Conservation (phyloP, 1,140 invertebrate species). For the Marisa cornuarietis region DNA sequence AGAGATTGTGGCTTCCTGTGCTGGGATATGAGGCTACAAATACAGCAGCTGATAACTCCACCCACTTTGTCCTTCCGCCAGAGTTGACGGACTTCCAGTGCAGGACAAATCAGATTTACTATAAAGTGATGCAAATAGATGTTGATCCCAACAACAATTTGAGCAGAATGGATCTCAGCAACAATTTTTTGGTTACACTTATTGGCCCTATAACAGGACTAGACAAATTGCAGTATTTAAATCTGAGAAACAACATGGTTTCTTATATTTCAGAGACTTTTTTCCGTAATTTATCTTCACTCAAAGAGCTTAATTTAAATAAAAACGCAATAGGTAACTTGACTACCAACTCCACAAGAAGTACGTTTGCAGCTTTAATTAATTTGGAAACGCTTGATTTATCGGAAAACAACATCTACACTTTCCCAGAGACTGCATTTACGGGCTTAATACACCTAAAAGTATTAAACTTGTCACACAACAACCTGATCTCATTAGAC, state of each 20-base stretch:
- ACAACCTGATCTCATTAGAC: slow-evolving; percentile 21
- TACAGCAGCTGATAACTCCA: no score
- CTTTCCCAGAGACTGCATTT: slow-evolving; percentile 18
- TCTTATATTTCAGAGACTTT: slow-evolving; percentile 20
- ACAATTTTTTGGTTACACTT: slow-evolving; percentile 15
- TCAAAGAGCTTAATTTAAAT: slow-evolving; percentile 14
- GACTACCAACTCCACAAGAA: not conserved
- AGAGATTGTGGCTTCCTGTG: no score
- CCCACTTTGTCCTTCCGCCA: slow-evolving; percentile 17
- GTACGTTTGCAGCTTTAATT: not conserved
- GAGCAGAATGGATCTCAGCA: not conserved
- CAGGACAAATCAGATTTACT: slow-evolving; percentile 16
- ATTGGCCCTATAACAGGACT: slow-evolving; percentile 26
- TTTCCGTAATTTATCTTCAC: slow-evolving; percentile 19
- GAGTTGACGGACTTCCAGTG: slow-evolving; percentile 7
- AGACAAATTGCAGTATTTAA: slow-evolving; percentile 9
- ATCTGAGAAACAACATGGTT: slow-evolving; percentile 21
- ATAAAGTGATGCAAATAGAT: not conserved
- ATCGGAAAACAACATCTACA: slow-evolving; percentile 31
- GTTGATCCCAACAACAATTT: slow-evolving; percentile 9
- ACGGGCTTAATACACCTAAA: slow-evolving; percentile 17
- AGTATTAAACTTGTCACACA: slow-evolving; percentile 26
- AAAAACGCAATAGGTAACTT: slow-evolving; percentile 19
- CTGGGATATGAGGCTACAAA: no score
- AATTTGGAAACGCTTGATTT: slow-evolving; percentile 32